A percentile compares a stretch with the other conserved stretches of the same genome.
Conservation (phyloP, 2,888 invertebrate species). For the Platycheirus rosarum region DNA sequence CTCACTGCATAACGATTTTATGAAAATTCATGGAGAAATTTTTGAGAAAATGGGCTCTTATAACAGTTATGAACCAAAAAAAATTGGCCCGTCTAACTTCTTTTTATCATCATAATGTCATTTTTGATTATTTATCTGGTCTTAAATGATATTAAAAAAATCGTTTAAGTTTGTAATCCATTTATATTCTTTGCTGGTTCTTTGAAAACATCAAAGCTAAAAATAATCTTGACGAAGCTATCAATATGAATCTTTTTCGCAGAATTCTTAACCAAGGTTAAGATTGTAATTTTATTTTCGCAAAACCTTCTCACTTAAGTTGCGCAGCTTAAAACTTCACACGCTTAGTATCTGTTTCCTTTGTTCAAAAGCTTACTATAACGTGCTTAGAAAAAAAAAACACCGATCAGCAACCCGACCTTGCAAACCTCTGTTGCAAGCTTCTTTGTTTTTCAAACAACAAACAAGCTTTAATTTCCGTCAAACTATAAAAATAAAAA, state of each 20-base stretch:
- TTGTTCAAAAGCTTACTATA: neutral
- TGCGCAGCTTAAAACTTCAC: conserved; percentile 1
- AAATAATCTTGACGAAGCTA: conserved; percentile 21
- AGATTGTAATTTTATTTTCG: neutral
- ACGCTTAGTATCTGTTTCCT: neutral
- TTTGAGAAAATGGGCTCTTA: no score
- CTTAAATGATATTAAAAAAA: no score
- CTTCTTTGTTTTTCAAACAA: conserved; percentile 5
- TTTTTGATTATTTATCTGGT: no score
- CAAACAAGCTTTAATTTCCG: conserved; percentile 3
- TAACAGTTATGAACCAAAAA: no score
- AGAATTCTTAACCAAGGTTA: conserved; percentile 7
- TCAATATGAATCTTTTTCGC: conserved; percentile 1
- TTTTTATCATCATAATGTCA: no score
- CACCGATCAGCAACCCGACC: conserved; percentile 6
- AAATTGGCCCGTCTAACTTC: no score
- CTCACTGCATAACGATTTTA: no score
- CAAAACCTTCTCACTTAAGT: conserved; percentile 7
- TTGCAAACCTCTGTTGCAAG: conserved; percentile 22
- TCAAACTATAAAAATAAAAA: neutral
- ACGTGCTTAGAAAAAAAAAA: neutral
- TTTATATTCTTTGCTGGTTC: no score
- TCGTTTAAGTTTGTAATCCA: no score
- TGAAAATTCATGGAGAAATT: no score
- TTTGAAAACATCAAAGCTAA: no score